A percentile compares a stretch with the other conserved stretches of the same genome.
Conservation (phyloP, 2,888 invertebrate species). For the Rhimphoctona megacephalus region DNA sequence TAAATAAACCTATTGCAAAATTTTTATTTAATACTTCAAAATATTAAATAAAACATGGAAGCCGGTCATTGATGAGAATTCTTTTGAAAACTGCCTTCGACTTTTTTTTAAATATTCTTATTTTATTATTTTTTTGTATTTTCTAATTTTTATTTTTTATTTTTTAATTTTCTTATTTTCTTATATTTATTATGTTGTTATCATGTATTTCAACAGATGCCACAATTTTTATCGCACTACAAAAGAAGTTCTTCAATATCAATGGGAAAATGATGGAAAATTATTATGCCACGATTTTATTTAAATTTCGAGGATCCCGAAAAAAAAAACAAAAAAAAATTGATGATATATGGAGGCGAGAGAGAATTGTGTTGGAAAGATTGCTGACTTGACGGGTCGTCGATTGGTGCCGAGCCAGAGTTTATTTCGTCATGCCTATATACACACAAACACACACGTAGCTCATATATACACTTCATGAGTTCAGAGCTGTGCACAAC, state of each 20-base stretch:
- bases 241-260: neutral
- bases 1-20: neutral
- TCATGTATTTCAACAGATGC: neutral
- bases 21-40: neutral
- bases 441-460: slow-evolving; percentile 4
- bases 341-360: slow-evolving; percentile 1
- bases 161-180: neutral
- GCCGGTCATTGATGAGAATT: neutral
- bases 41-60: neutral
- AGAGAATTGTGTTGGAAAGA: slow-evolving; percentile 43
- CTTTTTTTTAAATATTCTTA: too few species aligned
- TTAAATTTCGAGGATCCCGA: neutral
- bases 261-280: neutral
- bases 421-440: slow-evolving; percentile 38
- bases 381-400: slow-evolving; percentile 55
- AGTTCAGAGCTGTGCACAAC: slow-evolving; percentile 15
- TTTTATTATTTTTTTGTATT: too few species aligned
- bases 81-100: neutral
- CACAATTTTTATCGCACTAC: neutral
- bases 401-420: slow-evolving; percentile 59
- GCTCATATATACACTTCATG: neutral
- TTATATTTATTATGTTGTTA: neutral
- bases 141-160: neutral
- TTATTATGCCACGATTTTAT: neutral
- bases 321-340: slow-evolving; percentile 20